Evolutionary conservation across 1,140 invertebrate genomes (phyloP), one percentile per base, ranked within the genome.

Genomic region (Belonocnema kinseyi): DNA sequence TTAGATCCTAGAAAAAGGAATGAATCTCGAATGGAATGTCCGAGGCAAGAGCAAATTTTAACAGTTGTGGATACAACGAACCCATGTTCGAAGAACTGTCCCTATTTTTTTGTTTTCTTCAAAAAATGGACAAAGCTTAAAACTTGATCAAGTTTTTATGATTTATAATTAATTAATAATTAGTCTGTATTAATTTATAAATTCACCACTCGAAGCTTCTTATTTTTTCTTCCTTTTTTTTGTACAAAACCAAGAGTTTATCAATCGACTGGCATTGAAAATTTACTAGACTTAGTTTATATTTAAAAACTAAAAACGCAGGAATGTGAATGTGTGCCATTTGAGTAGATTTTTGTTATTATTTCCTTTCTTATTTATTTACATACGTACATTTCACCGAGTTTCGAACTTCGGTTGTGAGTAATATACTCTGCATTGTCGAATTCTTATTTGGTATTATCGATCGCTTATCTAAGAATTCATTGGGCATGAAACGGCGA

Each of bases 311-410:
- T 71, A 50, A 77, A 80, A 80, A 82, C 80, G 40, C 40, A 74
- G 77, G 78, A 83, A 84, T 82, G 80, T 84, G 80, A 79, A 82
- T 82, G 80, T 84, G 80, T 84, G 80, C 76, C 56, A 77, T 81
- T 82, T 80, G 75, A 84, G 75, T 79, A 14, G 56, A 73, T 78
- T 71, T 73, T 50, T 72, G 56, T 54, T 56, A 46, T 71, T 73
- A 73, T 58, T 77, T 73, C 16, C 71, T 75, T 85, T 78, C 73
- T 77, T 81, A 81, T 77, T 73, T 83, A 85, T 85, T 85, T 85
- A 85, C 83, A 85, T 86, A 85, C 81, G 80, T 86, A 83, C 80
- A 86, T 81, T 78, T 82, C 77, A 74, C 77, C 78, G 73, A 77
- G 77, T 82, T 84, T 74, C 71, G 80, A 82, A 82, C 70, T 78